Evolutionary conservation across 1,140 invertebrate genomes (phyloP), one percentile per base, ranked within the genome.

Genomic region (Chlorops oryzae): DNA sequence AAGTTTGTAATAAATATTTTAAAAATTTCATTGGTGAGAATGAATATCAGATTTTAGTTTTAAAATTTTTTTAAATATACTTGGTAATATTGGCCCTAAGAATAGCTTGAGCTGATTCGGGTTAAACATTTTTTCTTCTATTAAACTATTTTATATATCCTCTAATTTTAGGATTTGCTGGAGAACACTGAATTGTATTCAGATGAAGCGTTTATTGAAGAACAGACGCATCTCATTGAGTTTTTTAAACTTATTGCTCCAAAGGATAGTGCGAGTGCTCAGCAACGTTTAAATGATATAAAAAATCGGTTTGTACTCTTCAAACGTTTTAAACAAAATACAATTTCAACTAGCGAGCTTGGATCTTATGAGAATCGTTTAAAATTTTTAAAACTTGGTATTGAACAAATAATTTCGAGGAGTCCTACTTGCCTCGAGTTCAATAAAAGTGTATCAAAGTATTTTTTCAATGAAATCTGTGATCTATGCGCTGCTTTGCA

Each of bases 221-320:
- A 67, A 43, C 57, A 70, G 23, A 43, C 46, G 2, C 56, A 69
- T 35, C 20, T 60, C 2, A 24, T 69, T 0, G 66, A 70, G 34
- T 54, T 70, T 10, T 60, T 65, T 3, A 63, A 70, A 42, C 47
- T 70, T 7, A 52, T 63, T 27, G 39, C 62, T 3, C 57, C 63
- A 1, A 54, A 56, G 4, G 52, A 50, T 0, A 59, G 62, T 0
- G 5, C 42, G 0, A 37, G 51, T 12, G 59, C 52, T 5, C 38
- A 55, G 15, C 50, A 52, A 18, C 65, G 60, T 3, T 59, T 65
- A 28, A 13, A 51, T 9, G 37, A 59, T 21, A 60, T 70, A 7
- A 55, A 65, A 46, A 54, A 69, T 21, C 54, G 63, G 20, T 59
- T 60, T n/a, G 43, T 58, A 6, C 39, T 70, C 0, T 34, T 49